phyloP scores from a whole-genome alignment of 2,797 vertebrate species.

The Leucoraja ocellata region DNA sequence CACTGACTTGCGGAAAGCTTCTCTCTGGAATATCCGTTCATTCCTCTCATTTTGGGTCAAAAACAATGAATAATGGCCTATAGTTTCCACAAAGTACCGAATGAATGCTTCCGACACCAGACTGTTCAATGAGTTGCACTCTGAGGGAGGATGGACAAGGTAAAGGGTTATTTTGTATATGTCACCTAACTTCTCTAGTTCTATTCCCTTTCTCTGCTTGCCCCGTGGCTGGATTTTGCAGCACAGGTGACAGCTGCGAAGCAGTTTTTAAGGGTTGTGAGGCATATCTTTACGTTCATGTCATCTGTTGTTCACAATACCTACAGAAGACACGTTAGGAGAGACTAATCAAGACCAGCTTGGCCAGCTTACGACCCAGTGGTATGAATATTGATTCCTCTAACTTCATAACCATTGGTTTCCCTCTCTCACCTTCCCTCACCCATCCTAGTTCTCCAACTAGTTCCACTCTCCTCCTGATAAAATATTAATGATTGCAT shows the following conservation, averaged over 20 bases:
- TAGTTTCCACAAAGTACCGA: conserved; percentile 96
- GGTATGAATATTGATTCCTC: too few relatives aligned
- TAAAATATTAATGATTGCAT: too few relatives aligned
- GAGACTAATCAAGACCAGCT: neutral
- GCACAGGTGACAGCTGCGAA: neutral
- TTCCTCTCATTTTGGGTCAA: conserved; percentile 86
- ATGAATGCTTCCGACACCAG: conserved; percentile 96
- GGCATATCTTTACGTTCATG: neutral
- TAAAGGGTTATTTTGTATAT: neutral
- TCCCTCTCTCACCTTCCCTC: too few relatives aligned
- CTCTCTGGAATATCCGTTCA: conserved; percentile 85
- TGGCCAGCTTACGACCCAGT: too few relatives aligned
- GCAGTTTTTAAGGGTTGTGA: neutral
- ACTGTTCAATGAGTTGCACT: conserved; percentile 87
- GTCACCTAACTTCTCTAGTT: neutral
- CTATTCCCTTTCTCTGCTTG: neutral
- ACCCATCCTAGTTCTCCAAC: too few relatives aligned
- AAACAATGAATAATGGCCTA: conserved; percentile 94
- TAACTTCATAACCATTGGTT: too few relatives aligned
- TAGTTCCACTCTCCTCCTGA: too few relatives aligned
- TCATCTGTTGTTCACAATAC: neutral
- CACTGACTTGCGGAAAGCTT: conserved; percentile 93
- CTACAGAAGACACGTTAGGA: neutral
- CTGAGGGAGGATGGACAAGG: conserved; percentile 57
- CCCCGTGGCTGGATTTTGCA: neutral